Base-by-base conservation (phyloP, 2,888 invertebrate genomes). In the Cosmopolites sordidus region DNA sequence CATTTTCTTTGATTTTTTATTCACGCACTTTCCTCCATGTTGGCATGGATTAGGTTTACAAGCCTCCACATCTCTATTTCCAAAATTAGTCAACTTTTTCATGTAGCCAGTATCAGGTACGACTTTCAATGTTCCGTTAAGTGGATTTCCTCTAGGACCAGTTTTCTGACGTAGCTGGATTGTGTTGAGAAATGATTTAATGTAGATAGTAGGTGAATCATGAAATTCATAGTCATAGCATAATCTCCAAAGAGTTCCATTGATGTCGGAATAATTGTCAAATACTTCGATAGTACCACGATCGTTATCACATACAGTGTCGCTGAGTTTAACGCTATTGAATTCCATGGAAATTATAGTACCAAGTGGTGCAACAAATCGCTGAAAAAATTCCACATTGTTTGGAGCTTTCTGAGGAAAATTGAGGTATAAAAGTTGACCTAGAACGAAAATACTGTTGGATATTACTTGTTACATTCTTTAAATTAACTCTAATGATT, bases 11-110 rank as follows among this genome's bases (percentile, higher is more conserved):
- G 73, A 71, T 16, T 81, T 80, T 42, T 79, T 82, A 1, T 76
- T 70, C 5, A 82, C 73, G 68, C 89, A 89, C 63, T 80, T 80
- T 0, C 88, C 89, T 9, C 79, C 82, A 67, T 86, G 82, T 56
- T 80, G 74, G 64, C 89, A 90, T 0, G 87, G 87, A 72, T 86
- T 86, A 0, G 87, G 87, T 44, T 78, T 76, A 69, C 89, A 89
- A 0, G 84, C 80, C 66, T 87, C 86, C 41, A 85, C 73, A 54
- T 71, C 77, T 48, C 81, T 82, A 39, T 82, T 80, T 1, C 78
- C 72, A 16, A 80, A 76, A 43, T 80, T 75, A 47, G 84, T 72
- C 50, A 86, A 72, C 72, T 86, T 86, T 59, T 73, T 77, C 68
- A 81, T 82, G 69, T 82, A 85, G 56, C 80, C 80, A 9, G 78